Percentiles rank a stretch among this genome's conserved stretches.
Evolutionary conservation across 2,797 vertebrate species (phyloP).

Genomic region (Anas bernieri): DNA sequence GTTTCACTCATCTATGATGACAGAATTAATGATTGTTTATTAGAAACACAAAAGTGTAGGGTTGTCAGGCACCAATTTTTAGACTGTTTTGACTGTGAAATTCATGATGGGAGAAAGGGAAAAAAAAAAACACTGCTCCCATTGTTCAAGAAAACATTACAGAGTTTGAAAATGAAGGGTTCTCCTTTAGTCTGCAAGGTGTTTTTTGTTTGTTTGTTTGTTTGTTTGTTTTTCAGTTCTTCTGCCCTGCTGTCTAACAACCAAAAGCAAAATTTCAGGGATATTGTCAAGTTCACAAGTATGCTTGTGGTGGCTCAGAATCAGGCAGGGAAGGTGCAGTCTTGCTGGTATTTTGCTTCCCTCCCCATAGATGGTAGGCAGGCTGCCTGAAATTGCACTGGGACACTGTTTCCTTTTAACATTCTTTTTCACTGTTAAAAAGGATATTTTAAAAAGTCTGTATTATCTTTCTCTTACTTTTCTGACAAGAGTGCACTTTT

Average conservation of each 20-base stretch:
- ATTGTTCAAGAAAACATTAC: neutral
- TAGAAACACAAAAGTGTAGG: neutral
- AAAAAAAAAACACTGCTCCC: neutral
- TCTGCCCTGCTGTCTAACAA: neutral
- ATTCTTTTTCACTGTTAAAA: neutral
- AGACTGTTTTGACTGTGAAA: neutral
- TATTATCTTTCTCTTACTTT: neutral
- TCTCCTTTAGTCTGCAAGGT: neutral
- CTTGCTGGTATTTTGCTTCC: neutral
- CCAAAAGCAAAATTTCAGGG: conserved; percentile 18
- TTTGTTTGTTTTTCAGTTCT: neutral
- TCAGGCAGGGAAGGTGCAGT: neutral
- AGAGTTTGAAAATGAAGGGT: neutral
- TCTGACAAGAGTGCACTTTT: neutral
- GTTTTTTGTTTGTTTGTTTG: no score
- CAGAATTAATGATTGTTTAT: neutral
- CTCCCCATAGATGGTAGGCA: neutral
- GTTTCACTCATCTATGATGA: neutral
- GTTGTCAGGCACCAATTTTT: neutral
- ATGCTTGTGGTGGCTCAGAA: neutral
- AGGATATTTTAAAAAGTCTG: neutral
- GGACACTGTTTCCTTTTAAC: neutral
- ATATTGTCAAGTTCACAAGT: neutral
- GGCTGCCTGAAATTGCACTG: neutral
- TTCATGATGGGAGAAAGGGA: neutral